Conservation (phyloP, 1,140 invertebrate genomes). For the Ceratosolen fusciceps region DNA sequence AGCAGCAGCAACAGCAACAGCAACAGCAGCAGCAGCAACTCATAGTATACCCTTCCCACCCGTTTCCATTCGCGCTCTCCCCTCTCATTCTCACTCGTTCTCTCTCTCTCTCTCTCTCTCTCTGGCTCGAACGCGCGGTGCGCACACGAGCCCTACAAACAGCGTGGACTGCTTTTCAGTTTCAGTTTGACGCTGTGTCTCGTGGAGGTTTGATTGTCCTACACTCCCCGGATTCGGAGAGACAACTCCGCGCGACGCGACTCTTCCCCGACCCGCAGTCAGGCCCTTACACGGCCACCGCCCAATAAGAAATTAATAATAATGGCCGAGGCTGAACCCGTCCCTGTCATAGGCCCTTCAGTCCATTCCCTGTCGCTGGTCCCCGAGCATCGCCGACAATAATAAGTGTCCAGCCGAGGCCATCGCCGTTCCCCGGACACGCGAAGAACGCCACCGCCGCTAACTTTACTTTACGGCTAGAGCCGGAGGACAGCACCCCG, state of each 20-base stretch:
- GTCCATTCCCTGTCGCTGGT: no score
- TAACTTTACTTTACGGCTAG: neutral
- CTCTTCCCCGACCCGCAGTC: neutral
- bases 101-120: slow-evolving; percentile 9
- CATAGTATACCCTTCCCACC: neutral
- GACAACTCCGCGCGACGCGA: neutral
- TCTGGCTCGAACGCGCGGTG: neutral
- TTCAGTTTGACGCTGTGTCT: slow-evolving; percentile 39
- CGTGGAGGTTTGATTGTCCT: neutral
- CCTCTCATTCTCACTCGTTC: neutral
- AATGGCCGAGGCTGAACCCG: neutral
- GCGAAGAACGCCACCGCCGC: neutral
- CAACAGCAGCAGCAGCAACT: no score
- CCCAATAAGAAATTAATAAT: neutral
- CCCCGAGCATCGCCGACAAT: no score
- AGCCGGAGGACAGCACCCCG: no score
- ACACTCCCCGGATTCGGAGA: neutral
- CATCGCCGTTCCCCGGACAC: no score
- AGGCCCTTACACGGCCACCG: neutral
- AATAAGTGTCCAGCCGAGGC: no score
- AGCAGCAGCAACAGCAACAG: no score
- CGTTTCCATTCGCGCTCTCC: neutral
- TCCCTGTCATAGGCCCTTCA: no score
- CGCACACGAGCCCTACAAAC: neutral
- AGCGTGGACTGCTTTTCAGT: slow-evolving; percentile 23